Evolutionary conservation across 2,797 vertebrate genomes (phyloP), one percentile per base, ranked within the genome.

Genomic region (Chelon labrosus): DNA sequence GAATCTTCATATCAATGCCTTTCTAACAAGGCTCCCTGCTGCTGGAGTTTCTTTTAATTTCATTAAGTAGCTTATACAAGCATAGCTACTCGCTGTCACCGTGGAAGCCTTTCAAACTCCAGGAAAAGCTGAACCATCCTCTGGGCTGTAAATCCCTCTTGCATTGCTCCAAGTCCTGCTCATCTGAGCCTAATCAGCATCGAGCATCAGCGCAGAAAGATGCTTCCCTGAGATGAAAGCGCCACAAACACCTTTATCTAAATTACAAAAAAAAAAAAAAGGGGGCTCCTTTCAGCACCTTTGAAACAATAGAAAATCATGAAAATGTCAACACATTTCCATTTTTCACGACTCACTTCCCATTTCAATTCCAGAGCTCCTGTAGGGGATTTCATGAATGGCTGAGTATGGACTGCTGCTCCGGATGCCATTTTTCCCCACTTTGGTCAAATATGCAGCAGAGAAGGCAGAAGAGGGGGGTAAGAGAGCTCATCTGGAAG

Each of bases 321-420:
- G 65, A 84, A 90, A 90, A 90, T 82, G 82, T 70, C 79, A 79
- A 77, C 22, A 50, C 62, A 77, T 90, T 91, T 91, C 70, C 80
- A 83, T 90, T 86, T 85, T 88, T 88, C 87, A 91, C 80, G 74
- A 91, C 70, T 91, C 85, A 82, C 87, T 91, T 87, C 89, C 87
- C 75, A 77, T 89, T 93, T 89, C 91, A 86, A 90, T 88, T 91
- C 84, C 79, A 65, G 56, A 49, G 83, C 83, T 87, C 86, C 87
- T 88, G 90, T 77, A 74, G 90, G 72, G 84, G 42, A 90, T 89
- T 92, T 91, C 89, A 91, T 91, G 86, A 91, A 90, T 89, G 89
- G 83, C 86, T 90, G 89, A 91, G 83, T 88, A 65, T 85, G 85
- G 83, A 85, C 81, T 63, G 84, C 85, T 84, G 81, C 79, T 88